A percentile compares a stretch with the other conserved stretches of the same genome.
Evolutionary conservation across 1,140 invertebrate species (phyloP).

Genomic region (Nylanderia fulva): DNA sequence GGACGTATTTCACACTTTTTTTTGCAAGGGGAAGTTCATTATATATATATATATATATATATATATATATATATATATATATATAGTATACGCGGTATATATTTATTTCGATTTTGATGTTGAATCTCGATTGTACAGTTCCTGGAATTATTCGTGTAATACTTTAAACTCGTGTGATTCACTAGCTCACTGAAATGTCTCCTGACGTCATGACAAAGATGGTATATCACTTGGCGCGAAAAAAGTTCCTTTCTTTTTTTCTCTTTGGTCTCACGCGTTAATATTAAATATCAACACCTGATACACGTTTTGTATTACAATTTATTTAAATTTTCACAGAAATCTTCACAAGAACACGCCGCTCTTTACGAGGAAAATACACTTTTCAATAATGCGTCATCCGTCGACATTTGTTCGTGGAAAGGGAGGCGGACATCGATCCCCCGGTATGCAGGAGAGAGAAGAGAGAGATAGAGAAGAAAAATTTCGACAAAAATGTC

Average conservation of each 20-base stretch:
- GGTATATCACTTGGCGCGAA: background rate
- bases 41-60: too few species aligned
- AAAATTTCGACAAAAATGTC: background rate
- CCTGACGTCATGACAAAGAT: constrained; percentile 26
- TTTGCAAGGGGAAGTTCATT: background rate
- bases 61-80: too few species aligned
- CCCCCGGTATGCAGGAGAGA: too few species aligned
- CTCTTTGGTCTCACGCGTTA: background rate
- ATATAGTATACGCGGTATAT: background rate
- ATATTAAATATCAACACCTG: background rate
- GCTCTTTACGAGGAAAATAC: background rate
- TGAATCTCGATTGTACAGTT: background rate
- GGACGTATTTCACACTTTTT: background rate
- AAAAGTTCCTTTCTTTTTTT: background rate
- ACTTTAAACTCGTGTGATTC: constrained; percentile 37
- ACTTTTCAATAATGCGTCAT: constrained; percentile 33
- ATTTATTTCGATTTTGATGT: background rate
- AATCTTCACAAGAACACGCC: too few species aligned
- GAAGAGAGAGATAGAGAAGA: background rate
- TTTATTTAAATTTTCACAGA: background rate
- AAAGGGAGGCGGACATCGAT: constrained; percentile 16
- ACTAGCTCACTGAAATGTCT: constrained; percentile 1
- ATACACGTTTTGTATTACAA: too few species aligned
- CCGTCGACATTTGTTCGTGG: background rate
- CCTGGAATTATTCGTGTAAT: background rate